Percentiles rank a stretch among this genome's conserved stretches.
Conservation (phyloP, 30 jellyfish, hydroid and myxozoan genomes). For the Chironex yamaguchii region DNA sequence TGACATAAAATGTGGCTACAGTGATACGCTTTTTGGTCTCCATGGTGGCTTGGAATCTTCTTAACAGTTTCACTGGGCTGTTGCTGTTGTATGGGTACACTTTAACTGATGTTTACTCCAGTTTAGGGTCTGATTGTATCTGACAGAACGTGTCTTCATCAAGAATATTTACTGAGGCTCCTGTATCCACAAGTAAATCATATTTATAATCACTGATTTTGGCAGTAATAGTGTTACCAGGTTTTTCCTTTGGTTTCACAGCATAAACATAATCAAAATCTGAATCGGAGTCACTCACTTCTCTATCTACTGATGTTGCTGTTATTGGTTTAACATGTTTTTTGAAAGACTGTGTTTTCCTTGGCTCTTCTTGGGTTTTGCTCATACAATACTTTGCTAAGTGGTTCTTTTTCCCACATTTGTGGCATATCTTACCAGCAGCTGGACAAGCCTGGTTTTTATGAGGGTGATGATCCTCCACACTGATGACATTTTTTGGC, state of each 20-base stretch:
- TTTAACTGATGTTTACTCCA: constrained; percentile 35
- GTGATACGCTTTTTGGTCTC: constrained; percentile 63
- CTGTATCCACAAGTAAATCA: constrained; percentile 54
- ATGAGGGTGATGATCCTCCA: constrained; percentile 62
- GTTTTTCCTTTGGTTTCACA: constrained; percentile 18
- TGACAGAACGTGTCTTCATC: constrained; percentile 28
- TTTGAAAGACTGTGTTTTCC: constrained; percentile 42
- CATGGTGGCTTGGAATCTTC: constrained; percentile 62
- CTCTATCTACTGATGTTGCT: constrained; percentile 16
- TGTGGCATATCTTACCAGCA: constrained; percentile 34
- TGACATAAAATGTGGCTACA: constrained; percentile 51
- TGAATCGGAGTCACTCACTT: constrained; percentile 48
- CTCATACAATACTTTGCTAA: constrained; percentile 45
- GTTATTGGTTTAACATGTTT: constrained; percentile 45
- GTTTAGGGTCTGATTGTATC: constrained; percentile 29
- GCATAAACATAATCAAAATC: constrained; percentile 58
- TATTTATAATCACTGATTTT: constrained; percentile 36
- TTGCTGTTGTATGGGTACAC: constrained; percentile 58
- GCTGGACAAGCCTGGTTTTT: constrained; percentile 21
- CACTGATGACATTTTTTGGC: constrained; percentile 42
- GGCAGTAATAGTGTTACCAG: constrained; percentile 61
- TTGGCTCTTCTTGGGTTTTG: constrained; percentile 31
- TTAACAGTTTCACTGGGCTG: constrained; percentile 46
- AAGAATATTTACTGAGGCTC: constrained; percentile 48
- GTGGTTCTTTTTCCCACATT: constrained; percentile 22